phyloP scores from a whole-genome alignment of 2,113 vertebrate species.

The Indicator indicator region DNA sequence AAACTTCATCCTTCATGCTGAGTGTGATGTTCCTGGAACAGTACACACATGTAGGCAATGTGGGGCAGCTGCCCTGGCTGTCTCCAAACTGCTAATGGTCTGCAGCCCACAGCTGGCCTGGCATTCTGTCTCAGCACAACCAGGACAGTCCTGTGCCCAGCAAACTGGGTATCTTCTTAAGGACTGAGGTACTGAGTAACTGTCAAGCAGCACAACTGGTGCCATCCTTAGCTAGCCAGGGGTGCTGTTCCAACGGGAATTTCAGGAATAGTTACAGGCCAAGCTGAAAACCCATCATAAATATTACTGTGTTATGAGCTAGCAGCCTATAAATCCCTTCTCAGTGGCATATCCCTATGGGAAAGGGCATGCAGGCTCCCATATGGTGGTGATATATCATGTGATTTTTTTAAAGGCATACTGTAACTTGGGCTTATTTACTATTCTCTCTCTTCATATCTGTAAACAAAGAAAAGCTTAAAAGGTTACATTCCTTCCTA shows the following conservation, averaged over 20 bases:
- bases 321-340: constrained; percentile 51
- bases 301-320: background rate
- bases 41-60: too few species aligned
- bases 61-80: too few species aligned
- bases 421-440: constrained; percentile 8
- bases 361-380: constrained; percentile 30
- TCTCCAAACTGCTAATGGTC: too few species aligned
- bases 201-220: background rate
- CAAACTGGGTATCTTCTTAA: background rate
- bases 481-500: constrained; percentile 62
- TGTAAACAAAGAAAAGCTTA: constrained; percentile 54
- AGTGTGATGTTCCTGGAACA: too few species aligned
- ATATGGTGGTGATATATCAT: constrained; percentile 51
- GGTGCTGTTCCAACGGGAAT: constrained; percentile 34
- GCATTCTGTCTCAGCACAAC: too few species aligned
- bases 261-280: background rate
- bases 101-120: too few species aligned
- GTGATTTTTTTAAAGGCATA: constrained; percentile 23
- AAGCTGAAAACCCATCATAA: background rate
- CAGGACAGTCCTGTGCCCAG: too few species aligned
- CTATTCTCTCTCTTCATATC: background rate
- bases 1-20: too few species aligned
- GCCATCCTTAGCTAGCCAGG: background rate
- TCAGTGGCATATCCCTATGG: background rate
- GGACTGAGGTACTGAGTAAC: background rate